Evolutionary conservation across 2,888 invertebrate species (phyloP).

Genomic region (Auanema sp.): DNA sequence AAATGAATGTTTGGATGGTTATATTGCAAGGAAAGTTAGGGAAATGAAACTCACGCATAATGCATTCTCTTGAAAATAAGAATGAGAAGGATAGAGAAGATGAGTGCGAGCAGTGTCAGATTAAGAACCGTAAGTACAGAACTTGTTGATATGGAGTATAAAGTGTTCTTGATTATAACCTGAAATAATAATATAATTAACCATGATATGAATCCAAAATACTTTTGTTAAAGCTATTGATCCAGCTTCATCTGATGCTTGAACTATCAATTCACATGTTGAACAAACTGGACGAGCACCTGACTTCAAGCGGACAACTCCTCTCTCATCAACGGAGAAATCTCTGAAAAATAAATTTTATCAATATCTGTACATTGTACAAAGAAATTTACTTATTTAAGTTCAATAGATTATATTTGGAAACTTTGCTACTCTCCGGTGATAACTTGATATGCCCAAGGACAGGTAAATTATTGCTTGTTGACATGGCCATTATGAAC

Average conservation of each 20-base stretch:
- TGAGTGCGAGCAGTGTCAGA: constrained; percentile 31
- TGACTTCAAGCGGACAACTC: constrained; percentile 32
- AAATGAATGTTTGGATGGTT: neutral
- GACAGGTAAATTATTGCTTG: constrained; percentile 16
- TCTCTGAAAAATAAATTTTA: constrained; percentile 25
- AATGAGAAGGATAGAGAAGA: constrained; percentile 36
- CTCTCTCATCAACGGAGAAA: constrained; percentile 32
- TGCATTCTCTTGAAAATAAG: constrained; percentile 37
- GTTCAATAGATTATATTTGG: constrained; percentile 35
- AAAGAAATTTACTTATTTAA: constrained; percentile 32
- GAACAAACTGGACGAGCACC: constrained; percentile 36
- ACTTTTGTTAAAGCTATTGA: constrained; percentile 39
- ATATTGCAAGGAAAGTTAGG: too few species aligned
- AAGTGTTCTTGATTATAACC: constrained; percentile 31
- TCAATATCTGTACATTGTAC: neutral
- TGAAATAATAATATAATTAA: constrained; percentile 14
- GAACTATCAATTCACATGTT: constrained; percentile 49
- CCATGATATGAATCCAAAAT: neutral
- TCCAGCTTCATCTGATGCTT: constrained; percentile 42
- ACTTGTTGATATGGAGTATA: constrained; percentile 26
- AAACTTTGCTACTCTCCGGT: constrained; percentile 22
- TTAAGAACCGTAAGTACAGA: constrained; percentile 34
- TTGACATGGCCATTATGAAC: too few species aligned
- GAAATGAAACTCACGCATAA: constrained; percentile 29
- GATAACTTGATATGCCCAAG: constrained; percentile 28